Base-by-base conservation (phyloP, 2,888 invertebrate genomes). In the Anoncus sp. region DNA sequence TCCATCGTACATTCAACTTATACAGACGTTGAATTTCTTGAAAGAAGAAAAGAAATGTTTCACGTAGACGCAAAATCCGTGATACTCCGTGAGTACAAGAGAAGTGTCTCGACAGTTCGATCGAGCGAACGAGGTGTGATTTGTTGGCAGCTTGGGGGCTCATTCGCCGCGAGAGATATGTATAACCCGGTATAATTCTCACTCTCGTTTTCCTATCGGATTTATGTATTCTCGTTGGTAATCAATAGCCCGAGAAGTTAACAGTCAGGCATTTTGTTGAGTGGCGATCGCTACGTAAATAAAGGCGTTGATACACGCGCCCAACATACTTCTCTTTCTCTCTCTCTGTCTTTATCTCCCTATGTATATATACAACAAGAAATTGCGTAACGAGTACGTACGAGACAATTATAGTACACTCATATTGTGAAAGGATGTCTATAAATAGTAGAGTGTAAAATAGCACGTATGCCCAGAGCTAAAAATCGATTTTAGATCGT, bases 261-360 rank as follows among this genome's bases (percentile, higher is more conserved):
- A 86, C 85, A 81, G 83, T 80, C 82, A 79, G 83, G 80, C 84
- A 86, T 87, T 88, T 86, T 84, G 85, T 88, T 86, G 70, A 84
- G 83, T 80, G 82, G 78, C 74, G 80, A 66, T 70, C 63, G 83
- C 82, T 82, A 85, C 83, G 87, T 84, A 84, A 86, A 84, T 83
- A 85, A 60, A 70, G 49, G 53, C 70, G 45, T 18, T 45, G 70
- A 71, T 62, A 45, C 43, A 62, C 20, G 51, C 22, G 18, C 40
- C 10, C 16, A 45, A 35, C 69, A 57, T 31, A 47, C 49, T 43
- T 18, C 16, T 49, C 43, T n/a, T n/a, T n/a, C n/a, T n/a, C n/a
- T n/a, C n/a, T n/a, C n/a, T n/a, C n/a, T n/a, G n/a, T n/a, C n/a
- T n/a, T n/a, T n/a, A n/a, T n/a, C n/a, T n/a, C n/a, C n/a, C n/a